phyloP scores from a whole-genome alignment of 2,113 vertebrate genomes.

The Manacus vitellinus region DNA sequence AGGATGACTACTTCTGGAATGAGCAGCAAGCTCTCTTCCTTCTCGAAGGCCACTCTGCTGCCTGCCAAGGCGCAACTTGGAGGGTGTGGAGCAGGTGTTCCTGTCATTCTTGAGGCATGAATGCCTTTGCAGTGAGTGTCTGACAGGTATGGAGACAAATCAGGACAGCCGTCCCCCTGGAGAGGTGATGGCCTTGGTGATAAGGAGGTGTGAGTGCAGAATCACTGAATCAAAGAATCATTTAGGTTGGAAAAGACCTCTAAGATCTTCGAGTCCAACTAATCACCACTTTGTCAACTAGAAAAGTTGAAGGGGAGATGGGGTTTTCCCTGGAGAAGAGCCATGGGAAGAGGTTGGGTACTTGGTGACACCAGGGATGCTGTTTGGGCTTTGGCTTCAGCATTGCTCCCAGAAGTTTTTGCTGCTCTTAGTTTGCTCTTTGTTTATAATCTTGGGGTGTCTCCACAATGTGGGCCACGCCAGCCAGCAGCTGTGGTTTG shows the following conservation, averaged over 20 bases:
- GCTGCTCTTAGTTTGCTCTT: background rate
- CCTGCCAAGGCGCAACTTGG: background rate
- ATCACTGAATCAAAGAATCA: background rate
- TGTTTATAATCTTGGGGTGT: background rate
- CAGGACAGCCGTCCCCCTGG: background rate
- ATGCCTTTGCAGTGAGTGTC: background rate
- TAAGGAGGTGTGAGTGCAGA: rapidly evolving
- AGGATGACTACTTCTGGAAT: background rate
- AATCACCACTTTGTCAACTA: background rate
- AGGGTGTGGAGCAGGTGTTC: background rate
- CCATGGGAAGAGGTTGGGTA: rapidly evolving
- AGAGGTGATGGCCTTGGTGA: rapidly evolving
- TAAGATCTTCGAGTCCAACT: background rate
- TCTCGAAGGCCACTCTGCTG: background rate
- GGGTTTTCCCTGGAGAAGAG: background rate
- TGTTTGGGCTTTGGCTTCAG: background rate
- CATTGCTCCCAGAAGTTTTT: background rate
- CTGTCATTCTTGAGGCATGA: background rate
- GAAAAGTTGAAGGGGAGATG: background rate
- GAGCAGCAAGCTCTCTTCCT: background rate
- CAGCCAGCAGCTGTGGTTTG: background rate
- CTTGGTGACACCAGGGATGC: background rate
- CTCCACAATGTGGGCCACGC: background rate
- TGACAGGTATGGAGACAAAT: background rate
- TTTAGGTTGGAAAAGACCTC: background rate